phyloP scores from a whole-genome alignment of 2,797 vertebrate genomes.

The Myotis vivesi region DNA sequence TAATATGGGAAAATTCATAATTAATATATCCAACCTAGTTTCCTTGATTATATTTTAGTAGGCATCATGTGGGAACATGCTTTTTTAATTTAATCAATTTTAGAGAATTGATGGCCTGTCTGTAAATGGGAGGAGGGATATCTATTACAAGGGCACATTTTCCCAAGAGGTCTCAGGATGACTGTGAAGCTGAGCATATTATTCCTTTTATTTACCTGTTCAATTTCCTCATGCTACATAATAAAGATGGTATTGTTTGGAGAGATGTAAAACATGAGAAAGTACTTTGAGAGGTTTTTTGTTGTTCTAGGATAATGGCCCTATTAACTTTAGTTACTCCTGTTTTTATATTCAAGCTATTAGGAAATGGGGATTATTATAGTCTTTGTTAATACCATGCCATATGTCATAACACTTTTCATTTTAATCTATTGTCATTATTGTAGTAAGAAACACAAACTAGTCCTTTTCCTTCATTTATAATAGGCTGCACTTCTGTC shows the following conservation, averaged over 20 bases:
- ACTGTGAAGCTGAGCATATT: neutral
- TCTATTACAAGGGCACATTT: neutral
- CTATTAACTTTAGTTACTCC: constrained; percentile 6
- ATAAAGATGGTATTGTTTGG: neutral
- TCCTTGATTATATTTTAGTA: constrained; percentile 37
- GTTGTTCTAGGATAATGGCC: constrained; percentile 18
- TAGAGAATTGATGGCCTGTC: constrained; percentile 32
- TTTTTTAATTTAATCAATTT: constrained; percentile 40
- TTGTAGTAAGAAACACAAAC: neutral
- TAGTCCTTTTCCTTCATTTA: neutral
- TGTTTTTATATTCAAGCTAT: neutral
- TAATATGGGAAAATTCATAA: constrained; percentile 41
- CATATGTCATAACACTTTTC: neutral
- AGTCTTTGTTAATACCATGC: neutral
- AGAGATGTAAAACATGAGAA: constrained; percentile 48
- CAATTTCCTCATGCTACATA: neutral
- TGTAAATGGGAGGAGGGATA: neutral
- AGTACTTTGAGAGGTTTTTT: neutral
- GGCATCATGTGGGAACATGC: neutral
- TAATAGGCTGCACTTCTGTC: neutral
- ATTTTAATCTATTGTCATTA: neutral
- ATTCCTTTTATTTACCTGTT: constrained; percentile 27
- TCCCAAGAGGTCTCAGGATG: neutral
- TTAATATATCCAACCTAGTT: constrained; percentile 11
- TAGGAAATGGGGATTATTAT: neutral